Evolutionary conservation across 2,113 vertebrate genomes (phyloP), one percentile per base, ranked within the genome.

Genomic region (Acanthochromis polyacanthus): DNA sequence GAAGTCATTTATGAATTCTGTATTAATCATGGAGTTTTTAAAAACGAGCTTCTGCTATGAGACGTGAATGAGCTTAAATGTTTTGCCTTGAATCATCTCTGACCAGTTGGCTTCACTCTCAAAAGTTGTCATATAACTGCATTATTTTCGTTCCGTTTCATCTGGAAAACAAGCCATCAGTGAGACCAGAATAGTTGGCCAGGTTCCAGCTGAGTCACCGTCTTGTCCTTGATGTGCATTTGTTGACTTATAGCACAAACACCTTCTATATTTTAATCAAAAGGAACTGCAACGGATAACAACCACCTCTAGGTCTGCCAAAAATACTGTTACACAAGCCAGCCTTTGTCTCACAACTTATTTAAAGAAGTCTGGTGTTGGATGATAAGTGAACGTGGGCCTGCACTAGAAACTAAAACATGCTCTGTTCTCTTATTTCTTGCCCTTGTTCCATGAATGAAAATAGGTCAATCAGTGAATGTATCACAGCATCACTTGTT

Each of bases 141-240:
- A 4, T 62, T 62, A 12, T 45, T 53, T 32, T 51, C 64, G n/a
- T 74, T 65, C 25, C 66, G 62, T 63, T 73, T 83, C 56, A 58
- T 86, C 38, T 83, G 85, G 88, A 87, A 84, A 84, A 69, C 74
- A 91, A 92, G 88, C 91, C 90, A 92, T 91, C 68, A 17, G 67
- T 75, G 76, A 64, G 53, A 82, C 63, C 56, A 78, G 71, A 83
- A 63, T 80, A 32, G 50, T 64, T 73, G 72, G 73, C 76, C 71
- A 48, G 23, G 73, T 53, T 79, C 61, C 62, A 55, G 10, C 36
- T 43, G 53, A 80, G 30, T 84, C 72, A 58, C 75, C 48, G 46
- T 63, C 68, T 75, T 66, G 50, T 70, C 36, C 52, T 71, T 15
- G 10, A 48, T 76, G 78, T 38, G 16, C 20, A 38, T 65, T 65